These are phyloP conservation scores for Pterocles burchelli DNA, from an alignment of 2,113 vertebrate species.

Conservation along the genomic window DNA sequence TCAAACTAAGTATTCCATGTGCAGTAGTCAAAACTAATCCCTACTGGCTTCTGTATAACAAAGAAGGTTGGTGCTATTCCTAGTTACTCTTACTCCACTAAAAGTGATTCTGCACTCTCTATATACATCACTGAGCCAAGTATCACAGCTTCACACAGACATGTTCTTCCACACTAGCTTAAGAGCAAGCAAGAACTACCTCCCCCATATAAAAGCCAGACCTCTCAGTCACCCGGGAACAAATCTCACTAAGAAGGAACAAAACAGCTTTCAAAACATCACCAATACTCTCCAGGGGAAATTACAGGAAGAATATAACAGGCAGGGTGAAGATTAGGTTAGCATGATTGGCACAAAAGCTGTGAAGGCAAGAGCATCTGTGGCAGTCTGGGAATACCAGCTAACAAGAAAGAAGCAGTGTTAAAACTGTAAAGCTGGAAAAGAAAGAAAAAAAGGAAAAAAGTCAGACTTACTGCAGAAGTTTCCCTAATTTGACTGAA, in stretches of 20 bases:
- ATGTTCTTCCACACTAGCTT: neutral
- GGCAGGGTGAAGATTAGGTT: neutral
- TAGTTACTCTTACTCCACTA: neutral
- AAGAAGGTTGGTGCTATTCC: neutral
- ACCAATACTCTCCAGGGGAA: neutral
- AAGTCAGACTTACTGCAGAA: neutral
- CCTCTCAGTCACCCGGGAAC: neutral
- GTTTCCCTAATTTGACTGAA: neutral
- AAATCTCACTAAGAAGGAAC: neutral
- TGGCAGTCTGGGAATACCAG: neutral
- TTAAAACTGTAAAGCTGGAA: neutral
- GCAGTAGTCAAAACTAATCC: neutral
- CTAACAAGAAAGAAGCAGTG: neutral
- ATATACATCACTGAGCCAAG: neutral
- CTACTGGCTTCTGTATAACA: neutral
- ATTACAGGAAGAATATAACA: neutral
- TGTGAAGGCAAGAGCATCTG: neutral
- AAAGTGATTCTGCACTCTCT: neutral
- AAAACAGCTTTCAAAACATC: neutral
- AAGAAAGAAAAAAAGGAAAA: neutral
- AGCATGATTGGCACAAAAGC: neutral
- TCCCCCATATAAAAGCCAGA: neutral
- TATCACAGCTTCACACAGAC: neutral
- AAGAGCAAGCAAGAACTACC: neutral
- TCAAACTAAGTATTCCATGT: neutral